A percentile compares a stretch with the other conserved stretches of the same genome.
Conservation (phyloP, 1,140 invertebrate genomes). For the Temnothorax nylanderi region DNA sequence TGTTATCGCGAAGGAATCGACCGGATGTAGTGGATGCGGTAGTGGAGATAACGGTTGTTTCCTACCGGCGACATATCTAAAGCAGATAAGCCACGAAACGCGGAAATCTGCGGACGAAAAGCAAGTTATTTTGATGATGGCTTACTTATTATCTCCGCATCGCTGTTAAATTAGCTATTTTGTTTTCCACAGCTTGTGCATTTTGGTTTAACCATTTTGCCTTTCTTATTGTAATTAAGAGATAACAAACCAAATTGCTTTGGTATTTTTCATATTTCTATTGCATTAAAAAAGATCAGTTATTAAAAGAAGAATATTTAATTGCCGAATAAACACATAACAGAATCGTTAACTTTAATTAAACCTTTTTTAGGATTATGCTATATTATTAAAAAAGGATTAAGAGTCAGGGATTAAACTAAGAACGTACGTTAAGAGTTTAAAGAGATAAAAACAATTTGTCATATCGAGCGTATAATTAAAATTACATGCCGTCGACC, state of each 20-base stretch:
- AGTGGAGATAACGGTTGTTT: conserved; percentile 54
- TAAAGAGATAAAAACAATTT: background rate
- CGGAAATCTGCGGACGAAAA: conserved; percentile 49
- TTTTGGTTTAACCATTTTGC: background rate
- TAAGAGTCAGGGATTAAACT: background rate
- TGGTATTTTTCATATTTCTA: background rate
- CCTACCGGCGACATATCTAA: conserved; percentile 33
- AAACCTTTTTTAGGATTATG: background rate
- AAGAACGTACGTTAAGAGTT: background rate
- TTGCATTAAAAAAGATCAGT: background rate
- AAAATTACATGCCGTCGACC: background rate
- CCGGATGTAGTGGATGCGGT: conserved; percentile 56
- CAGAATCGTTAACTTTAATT: background rate
- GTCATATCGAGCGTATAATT: background rate
- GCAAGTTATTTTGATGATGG: conserved; percentile 42
- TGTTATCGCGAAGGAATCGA: conserved; percentile 56
- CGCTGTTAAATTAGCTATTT: conserved; percentile 8
- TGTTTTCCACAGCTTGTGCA: background rate
- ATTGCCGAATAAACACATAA: background rate
- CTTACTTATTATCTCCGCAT: conserved; percentile 25
- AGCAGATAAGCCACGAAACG: conserved; percentile 35
- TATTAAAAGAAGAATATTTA: conserved; percentile 6
- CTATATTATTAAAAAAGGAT: background rate
- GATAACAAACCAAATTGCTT: background rate
- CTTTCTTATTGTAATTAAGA: background rate